phyloP scores from a whole-genome alignment of 2,888 invertebrate genomes.

The Leptinotarsa juncta region DNA sequence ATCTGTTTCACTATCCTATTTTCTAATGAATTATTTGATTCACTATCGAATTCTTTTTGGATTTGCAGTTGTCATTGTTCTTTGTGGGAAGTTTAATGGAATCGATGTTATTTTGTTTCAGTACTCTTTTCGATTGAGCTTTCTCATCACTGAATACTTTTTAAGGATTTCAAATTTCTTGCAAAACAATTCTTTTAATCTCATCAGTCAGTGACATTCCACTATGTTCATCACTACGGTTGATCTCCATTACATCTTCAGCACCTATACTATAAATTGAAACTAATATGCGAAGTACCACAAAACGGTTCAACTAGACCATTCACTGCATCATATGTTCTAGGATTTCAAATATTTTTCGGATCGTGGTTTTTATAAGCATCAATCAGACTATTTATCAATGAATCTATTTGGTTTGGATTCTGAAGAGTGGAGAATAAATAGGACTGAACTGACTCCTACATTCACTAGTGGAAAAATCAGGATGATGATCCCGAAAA shows the following conservation, averaged over 20 bases:
- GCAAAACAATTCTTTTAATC: neutral
- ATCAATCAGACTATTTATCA: neutral
- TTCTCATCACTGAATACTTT: neutral
- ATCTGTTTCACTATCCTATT: neutral
- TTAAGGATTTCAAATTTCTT: neutral
- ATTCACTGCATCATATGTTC: too few species aligned
- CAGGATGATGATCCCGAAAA: neutral
- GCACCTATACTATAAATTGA: neutral
- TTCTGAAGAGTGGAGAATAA: constrained; percentile 57
- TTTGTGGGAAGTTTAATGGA: neutral
- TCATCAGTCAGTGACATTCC: neutral
- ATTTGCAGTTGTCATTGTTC: neutral
- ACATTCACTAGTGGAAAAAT: constrained; percentile 54
- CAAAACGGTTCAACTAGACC: neutral
- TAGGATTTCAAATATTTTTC: constrained; percentile 8
- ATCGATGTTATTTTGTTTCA: neutral
- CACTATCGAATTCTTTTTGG: neutral
- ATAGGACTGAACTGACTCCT: constrained; percentile 48
- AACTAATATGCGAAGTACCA: neutral
- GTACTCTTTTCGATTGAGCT: neutral
- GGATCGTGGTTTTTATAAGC: neutral
- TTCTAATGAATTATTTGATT: neutral
- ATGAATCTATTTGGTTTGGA: neutral
- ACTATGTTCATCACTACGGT: neutral
- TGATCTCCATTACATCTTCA: neutral